Evolutionary conservation across 1,140 invertebrate genomes (phyloP), one percentile per base, ranked within the genome.

Genomic region (Sycophaga agraensis): DNA sequence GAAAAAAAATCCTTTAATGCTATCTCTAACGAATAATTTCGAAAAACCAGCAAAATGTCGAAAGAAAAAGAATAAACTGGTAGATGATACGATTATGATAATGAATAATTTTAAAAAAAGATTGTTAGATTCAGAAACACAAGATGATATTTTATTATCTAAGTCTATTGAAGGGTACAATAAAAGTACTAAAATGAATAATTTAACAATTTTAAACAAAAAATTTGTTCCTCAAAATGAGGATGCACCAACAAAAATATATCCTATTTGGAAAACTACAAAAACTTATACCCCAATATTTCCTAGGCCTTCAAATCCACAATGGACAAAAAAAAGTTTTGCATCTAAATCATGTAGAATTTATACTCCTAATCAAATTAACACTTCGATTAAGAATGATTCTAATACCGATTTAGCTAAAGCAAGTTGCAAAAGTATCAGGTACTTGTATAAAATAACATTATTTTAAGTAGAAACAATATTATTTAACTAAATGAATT

Each of bases 101-200:
- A 61, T 61, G 6, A 31, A 54, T 17, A 48, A 4, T n/a, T 61
- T 61, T 31, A 54, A 28, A 55, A 48, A 53, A 55, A 37, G 16
- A 28, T 31, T 61, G 31, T 9, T 17, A 16, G 22, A 54, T 24
- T 0, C 2, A 8, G 17, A 61, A 40, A 8, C 14, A 42, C 8
- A n/a, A n/a, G n/a, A n/a, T n/a, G n/a, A n/a, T n/a, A n/a, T n/a
- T n/a, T n/a, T n/a, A n/a, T n/a, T n/a, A n/a, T n/a, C n/a, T n/a
- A n/a, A n/a, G n/a, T n/a, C n/a, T n/a, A n/a, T n/a, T n/a, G n/a
- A n/a, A n/a, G n/a, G n/a, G n/a, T n/a, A n/a, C 16, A 17, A 54
- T 22, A 26, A 26, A 16, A 40, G 4, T 31, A 53, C n/a, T 8
- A 16, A 14, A 16, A 26, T n/a, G 9, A 50, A 40, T 1, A 43